Conservation (phyloP, 2,113 vertebrate genomes). For the Halcyon senegalensis region DNA sequence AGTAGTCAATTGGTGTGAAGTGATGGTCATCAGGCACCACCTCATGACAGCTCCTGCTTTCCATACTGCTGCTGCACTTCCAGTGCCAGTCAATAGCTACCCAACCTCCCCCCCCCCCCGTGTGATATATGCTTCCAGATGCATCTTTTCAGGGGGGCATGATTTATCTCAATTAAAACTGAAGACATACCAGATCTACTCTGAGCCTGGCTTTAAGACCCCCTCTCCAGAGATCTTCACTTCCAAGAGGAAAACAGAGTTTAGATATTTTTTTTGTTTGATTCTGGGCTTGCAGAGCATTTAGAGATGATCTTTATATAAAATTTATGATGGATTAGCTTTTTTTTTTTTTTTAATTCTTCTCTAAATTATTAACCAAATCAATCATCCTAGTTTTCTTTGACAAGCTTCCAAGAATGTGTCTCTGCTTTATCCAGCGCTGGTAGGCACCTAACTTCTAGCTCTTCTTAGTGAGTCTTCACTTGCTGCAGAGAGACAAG, state of each 20-base stretch:
- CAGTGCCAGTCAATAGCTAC: background rate
- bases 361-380: background rate
- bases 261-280: background rate
- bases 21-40: background rate
- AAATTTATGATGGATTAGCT: background rate
- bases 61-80: background rate
- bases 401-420: background rate
- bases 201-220: background rate
- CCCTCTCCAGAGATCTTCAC: background rate
- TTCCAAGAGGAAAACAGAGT: background rate
- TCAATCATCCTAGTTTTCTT: background rate
- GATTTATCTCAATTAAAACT: background rate
- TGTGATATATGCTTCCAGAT: background rate
- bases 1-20: background rate
- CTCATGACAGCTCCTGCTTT: background rate
- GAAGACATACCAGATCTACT: background rate
- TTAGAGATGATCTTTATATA: background rate
- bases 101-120: accelerated
- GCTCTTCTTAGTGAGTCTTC: background rate
- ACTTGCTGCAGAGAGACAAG: background rate
- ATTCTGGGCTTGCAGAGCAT: background rate
- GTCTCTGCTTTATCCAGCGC: background rate
- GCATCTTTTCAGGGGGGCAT: background rate
- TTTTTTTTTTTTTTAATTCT: background rate
- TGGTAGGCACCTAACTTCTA: background rate